Evolutionary conservation across 2,797 vertebrate species (phyloP), one percentile per base, ranked within the genome.

Genomic region (Pseudomugil gertrudae): DNA sequence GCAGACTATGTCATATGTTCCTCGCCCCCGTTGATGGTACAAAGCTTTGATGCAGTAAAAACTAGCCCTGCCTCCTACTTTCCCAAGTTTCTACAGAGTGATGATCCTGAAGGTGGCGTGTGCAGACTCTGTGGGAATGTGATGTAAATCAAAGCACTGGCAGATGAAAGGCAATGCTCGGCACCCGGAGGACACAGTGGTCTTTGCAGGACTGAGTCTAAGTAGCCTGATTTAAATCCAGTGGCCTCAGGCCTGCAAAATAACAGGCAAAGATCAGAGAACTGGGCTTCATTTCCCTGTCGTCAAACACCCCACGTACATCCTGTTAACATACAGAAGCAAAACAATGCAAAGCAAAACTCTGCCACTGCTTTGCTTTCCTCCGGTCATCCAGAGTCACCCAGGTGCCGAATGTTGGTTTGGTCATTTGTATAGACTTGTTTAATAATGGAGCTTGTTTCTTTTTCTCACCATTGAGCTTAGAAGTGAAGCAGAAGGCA

Each of bases 401-500:
- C 27, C 54, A 35, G 43, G 76, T 60, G 0, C 33, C 26, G 7
- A 7, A 57, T 35, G 5, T 21, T 10, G 15, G 30, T 45, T 23
- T 15, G n/a, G 29, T 56, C 65, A 57, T 69, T 57, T 69, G 2
- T 36, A 17, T 59, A 13, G 35, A 51, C 60, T 13, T 40, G 10
- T 64, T 5, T 58, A 57, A 65, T 77, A n/a, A 29, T 51, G 23
- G 24, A 17, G 43, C 63, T 3, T 2, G 47, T 50, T 0, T 79
- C 3, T 36, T 3, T 69, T 27, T 69, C 65, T 93, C 91, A 98
- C 97, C 97, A 0, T 96, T 95, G 29, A 97, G 94, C 82, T 97
- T 98, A 53, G 97, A 98, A 1, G 97, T 98, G 90, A 98, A 98
- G 89, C 97, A 99, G 92, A 99, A 99, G 45, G 95, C 95, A 0